Conservation (phyloP, 64 coral and sea anemone species). For the Actinia equina region DNA sequence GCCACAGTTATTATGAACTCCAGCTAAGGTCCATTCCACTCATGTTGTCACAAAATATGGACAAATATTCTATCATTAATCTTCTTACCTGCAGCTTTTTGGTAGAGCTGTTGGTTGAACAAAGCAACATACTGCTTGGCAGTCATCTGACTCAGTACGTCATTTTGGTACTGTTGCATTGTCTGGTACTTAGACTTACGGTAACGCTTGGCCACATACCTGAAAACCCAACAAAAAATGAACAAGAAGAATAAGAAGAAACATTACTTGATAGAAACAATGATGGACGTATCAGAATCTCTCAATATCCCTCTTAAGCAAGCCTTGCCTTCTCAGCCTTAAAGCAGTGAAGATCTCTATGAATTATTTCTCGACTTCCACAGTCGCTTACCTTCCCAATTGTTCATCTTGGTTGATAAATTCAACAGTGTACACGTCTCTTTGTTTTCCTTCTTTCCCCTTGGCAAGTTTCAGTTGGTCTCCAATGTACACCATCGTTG, state of each 20-base stretch:
- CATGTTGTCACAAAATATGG: no score
- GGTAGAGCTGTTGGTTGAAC: slow-evolving; percentile 79
- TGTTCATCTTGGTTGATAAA: slow-evolving; percentile 94
- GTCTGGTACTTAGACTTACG: slow-evolving; percentile 10
- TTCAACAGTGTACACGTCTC: slow-evolving; percentile 84
- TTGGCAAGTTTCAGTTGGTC: slow-evolving; percentile 54
- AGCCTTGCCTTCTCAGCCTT: no score
- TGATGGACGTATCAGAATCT: no score
- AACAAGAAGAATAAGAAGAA: no score
- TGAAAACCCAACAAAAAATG: background rate
- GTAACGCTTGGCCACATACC: slow-evolving; percentile 91
- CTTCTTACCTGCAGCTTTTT: slow-evolving; percentile 35
- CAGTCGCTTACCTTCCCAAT: slow-evolving; percentile 50
- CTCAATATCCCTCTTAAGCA: no score
- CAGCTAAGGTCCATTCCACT: background rate
- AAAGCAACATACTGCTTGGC: slow-evolving; percentile 80
- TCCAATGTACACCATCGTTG: slow-evolving; percentile 73
- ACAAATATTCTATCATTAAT: background rate
- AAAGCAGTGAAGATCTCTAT: no score
- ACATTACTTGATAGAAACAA: no score
- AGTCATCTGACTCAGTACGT: slow-evolving; percentile 97
- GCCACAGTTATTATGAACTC: background rate
- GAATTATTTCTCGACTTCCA: no score
- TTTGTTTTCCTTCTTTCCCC: slow-evolving; percentile 80
- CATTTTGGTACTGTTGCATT: slow-evolving; percentile 70